Percentiles rank a stretch among this genome's conserved stretches.
Conservation (phyloP, 2,113 vertebrate species). For the Otolemur garnettii region DNA sequence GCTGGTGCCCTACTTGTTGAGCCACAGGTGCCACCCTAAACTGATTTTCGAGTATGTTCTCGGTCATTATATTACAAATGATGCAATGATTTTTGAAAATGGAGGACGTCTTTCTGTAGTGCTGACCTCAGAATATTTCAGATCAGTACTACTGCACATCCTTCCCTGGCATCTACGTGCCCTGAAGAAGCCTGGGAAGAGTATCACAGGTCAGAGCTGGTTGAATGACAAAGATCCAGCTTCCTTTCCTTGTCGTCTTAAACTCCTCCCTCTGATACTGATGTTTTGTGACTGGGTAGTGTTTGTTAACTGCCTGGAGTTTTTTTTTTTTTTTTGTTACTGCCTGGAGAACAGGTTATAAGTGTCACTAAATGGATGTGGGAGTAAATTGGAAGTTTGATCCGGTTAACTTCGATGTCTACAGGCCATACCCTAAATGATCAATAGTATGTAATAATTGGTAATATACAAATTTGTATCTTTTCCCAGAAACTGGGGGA, state of each 20-base stretch:
- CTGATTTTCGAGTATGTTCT: slow-evolving; percentile 31
- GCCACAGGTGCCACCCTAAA: not conserved
- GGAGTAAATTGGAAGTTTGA: not conserved
- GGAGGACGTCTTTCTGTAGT: not conserved
- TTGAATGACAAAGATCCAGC: not conserved
- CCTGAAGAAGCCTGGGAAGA: not conserved
- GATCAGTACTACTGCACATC: not conserved
- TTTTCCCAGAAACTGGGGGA: not conserved
- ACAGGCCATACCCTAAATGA: not conserved
- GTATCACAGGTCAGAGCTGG: not conserved
- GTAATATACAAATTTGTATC: not conserved
- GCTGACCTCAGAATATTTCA: not conserved
- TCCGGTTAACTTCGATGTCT: not conserved
- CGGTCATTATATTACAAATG: not conserved
- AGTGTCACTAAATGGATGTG: not conserved
- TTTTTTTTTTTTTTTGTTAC: not conserved
- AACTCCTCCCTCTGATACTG: not conserved
- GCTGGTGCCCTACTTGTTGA: too few species aligned
- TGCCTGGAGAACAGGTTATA: not conserved
- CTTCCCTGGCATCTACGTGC: not conserved
- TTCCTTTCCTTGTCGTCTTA: not conserved
- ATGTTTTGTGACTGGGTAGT: not conserved
- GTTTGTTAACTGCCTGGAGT: not conserved
- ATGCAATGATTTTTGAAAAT: slow-evolving; percentile 12
- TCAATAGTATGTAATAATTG: not conserved